Base-by-base conservation (phyloP, 1,140 invertebrate genomes). In the Triops cancriformis region DNA sequence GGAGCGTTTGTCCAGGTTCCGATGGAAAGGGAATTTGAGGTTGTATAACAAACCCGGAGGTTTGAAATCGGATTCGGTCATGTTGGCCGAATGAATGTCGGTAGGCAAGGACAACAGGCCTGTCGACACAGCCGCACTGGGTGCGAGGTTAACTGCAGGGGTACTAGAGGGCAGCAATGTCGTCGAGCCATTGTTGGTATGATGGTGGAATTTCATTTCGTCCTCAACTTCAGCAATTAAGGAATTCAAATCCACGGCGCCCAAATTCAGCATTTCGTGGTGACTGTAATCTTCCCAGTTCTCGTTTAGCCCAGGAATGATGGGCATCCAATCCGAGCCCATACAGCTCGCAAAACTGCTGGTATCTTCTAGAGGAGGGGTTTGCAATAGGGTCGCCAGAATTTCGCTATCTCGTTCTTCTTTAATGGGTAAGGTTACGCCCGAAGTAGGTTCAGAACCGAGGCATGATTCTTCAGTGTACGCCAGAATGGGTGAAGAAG, bases 391-490 rank as follows among this genome's bases (percentile, higher is more conserved):
- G n/a, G 51, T 64, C 0, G 51, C 51, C 51, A 64, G 51, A 14
- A 64, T 64, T 64, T 64, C 51, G 51, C 18, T 64, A 6, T 64
- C 51, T 64, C 18, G 14, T 6, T n/a, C 51, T 64, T 64, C 51
- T 64, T 64, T 64, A 64, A 23, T 64, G n/a, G n/a, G 51, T 64
- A 64, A 64, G 51, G 51, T 64, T 64, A 64, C 51, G 51, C 51
- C 51, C 51, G 51, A 64, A 7, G 31, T 37, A 37, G 51, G 51
- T 18, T 14, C 18, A 64, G 51, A 64, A 64, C 7, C 23, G 14
- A 64, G 51, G 51, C 51, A 64, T 12, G 51, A 64, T 6, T 64
- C 51, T 18, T 64, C 51, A 23, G 51, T 64, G 51, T 18, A 64
- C 51, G n/a, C 51, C 51, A 64, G 51, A 64, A 64, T 64, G 10